phyloP scores from a whole-genome alignment of 2,113 vertebrate species.

The Cebidichthys violaceus region DNA sequence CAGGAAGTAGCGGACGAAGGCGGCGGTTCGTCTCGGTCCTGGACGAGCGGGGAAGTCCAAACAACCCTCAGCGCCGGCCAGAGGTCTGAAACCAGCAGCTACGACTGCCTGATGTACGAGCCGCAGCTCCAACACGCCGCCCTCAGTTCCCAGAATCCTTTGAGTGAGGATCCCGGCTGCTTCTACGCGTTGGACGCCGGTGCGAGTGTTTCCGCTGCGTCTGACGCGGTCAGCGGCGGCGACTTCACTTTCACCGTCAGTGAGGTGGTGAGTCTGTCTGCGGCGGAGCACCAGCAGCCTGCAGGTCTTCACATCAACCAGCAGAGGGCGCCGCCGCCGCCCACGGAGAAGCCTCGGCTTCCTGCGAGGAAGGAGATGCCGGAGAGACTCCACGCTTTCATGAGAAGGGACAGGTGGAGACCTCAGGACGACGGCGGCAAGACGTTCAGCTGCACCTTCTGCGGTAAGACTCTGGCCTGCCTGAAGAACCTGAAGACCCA shows the following conservation, averaged over 20 bases:
- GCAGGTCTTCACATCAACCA: constrained; percentile 18
- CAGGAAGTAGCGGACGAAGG: constrained; percentile 52
- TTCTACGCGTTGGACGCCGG: constrained; percentile 15
- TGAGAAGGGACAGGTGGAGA: constrained; percentile 44
- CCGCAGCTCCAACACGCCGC: constrained; percentile 17
- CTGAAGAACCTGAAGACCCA: constrained; percentile 82
- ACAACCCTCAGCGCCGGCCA: constrained; percentile 16
- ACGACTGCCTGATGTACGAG: constrained; percentile 54
- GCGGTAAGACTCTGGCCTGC: constrained; percentile 77
- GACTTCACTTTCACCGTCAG: constrained; percentile 2
- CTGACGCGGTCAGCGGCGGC: neutral
- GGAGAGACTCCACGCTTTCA: neutral
- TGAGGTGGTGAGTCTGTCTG: constrained; percentile 7
- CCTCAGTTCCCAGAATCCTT: constrained; percentile 47
- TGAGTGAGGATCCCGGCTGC: constrained; percentile 42
- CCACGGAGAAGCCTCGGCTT: neutral
- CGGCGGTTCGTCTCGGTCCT: constrained; percentile 1
- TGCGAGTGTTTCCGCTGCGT: neutral
- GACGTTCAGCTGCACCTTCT: constrained; percentile 67
- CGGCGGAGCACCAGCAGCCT: constrained; percentile 20
- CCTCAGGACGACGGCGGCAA: constrained; percentile 24
- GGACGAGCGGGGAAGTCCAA: constrained; percentile 50
- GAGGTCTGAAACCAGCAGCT: constrained; percentile 18
- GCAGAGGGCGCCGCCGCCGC: constrained; percentile 22
- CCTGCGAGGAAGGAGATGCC: constrained; percentile 2